Evolutionary conservation across 2,797 vertebrate genomes (phyloP).

Genomic region (Molossus alvarezi): DNA sequence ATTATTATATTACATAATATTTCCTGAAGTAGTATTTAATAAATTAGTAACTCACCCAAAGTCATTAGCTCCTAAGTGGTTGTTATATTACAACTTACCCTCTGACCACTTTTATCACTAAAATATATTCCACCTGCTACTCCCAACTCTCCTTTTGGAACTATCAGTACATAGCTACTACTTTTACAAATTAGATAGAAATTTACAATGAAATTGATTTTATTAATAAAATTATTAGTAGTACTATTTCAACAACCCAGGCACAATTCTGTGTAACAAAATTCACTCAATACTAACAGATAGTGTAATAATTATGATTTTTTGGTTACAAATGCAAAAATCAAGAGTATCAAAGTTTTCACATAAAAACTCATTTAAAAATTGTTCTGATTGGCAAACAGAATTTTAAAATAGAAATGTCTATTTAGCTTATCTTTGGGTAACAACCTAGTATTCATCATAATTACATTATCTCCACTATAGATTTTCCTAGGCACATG

Average conservation of each 20-base stretch:
- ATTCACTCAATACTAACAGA: background rate
- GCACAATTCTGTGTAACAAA: background rate
- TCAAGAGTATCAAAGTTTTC: background rate
- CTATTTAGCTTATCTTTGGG: background rate
- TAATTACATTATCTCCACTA: background rate
- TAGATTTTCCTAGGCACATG: background rate
- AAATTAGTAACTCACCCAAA: background rate
- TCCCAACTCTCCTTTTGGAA: background rate
- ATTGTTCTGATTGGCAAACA: background rate
- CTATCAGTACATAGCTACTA: background rate
- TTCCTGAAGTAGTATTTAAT: slow-evolving; percentile 24
- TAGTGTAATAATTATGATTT: background rate
- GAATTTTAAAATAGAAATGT: slow-evolving; percentile 20
- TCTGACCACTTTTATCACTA: background rate
- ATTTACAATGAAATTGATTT: background rate
- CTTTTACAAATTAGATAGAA: background rate
- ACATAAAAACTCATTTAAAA: slow-evolving; percentile 33
- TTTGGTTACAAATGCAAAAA: slow-evolving; percentile 5
- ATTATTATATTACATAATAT: background rate
- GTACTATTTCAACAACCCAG: background rate
- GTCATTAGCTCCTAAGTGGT: background rate
- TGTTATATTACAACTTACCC: background rate
- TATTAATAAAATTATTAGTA: background rate
- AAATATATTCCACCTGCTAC: background rate
- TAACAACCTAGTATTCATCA: background rate